These are phyloP conservation scores for Phyto melanocephala DNA, from an alignment of 2,888 invertebrate genomes.

Conservation along the genomic window DNA sequence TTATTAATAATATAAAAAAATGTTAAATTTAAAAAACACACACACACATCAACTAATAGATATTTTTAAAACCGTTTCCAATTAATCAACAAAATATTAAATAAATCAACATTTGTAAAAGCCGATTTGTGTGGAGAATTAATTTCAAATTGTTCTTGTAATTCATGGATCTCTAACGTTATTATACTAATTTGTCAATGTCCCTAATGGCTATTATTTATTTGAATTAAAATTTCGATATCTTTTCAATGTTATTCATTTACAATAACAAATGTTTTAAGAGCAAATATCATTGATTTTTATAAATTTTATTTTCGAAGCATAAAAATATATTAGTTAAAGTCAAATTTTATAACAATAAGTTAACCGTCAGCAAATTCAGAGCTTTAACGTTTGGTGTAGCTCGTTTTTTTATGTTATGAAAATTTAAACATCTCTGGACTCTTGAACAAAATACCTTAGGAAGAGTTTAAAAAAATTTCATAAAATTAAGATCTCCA, in stretches of 20 bases:
- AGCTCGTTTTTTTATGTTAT: too few relatives aligned
- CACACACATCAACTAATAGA: background rate
- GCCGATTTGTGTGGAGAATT: conserved; percentile 30
- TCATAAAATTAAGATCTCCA: too few relatives aligned
- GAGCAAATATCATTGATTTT: too few relatives aligned
- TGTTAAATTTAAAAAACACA: background rate
- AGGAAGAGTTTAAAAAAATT: too few relatives aligned
- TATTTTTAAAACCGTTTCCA: conserved; percentile 15
- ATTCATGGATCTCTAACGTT: background rate
- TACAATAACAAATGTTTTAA: background rate
- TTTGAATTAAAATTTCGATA: background rate
- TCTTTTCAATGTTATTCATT: background rate
- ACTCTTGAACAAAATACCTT: too few relatives aligned
- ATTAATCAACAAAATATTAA: conserved; percentile 49
- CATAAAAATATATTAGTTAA: too few relatives aligned
- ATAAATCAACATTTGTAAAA: conserved; percentile 51
- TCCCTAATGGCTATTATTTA: background rate
- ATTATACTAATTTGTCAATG: background rate
- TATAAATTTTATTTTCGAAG: too few relatives aligned
- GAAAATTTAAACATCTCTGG: too few relatives aligned
- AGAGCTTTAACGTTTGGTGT: too few relatives aligned
- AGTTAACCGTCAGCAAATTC: too few relatives aligned
- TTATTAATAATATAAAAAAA: background rate
- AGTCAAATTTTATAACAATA: too few relatives aligned
- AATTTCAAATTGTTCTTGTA: background rate